Evolutionary conservation across 2,888 invertebrate genomes (phyloP), one percentile per base, ranked within the genome.

Genomic region (Pollenia angustigena): DNA sequence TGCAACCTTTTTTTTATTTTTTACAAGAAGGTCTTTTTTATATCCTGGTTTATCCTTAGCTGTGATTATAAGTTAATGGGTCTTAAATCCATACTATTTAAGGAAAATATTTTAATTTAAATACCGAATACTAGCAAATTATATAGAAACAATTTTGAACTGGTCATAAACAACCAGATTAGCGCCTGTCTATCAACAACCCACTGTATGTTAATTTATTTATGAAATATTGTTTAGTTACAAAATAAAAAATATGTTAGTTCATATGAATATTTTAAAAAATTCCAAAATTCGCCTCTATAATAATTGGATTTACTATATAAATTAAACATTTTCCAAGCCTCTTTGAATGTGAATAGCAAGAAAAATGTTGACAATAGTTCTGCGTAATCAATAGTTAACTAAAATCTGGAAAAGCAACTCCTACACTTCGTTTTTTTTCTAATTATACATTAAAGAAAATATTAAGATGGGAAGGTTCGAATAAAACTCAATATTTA

Each of bases 351-450:
- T 8, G 8, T 42, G 40, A 78, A 76, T 62, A 48, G 44, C 71
- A 79, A 52, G 42, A 75, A 75, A 75, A 84, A 60, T 66, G 64
- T 74, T 66, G 44, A 84, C 71, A 84, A 72, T 74, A 84, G 58
- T 66, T 44, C 79, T 72, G 84, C 84, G 79, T 79, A 79, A 84
- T 79, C 58, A 74, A 79, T 74, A 82, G 52, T 74, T 50, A 72
- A 66, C 42, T 23, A 23, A 44, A 56, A 60, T 58, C 60, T 48
- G 44, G 64, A 71, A 32, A 32, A 32, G 42, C 78, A 84, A 80
- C 84, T 54, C 84, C 84, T 23, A 80, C 84, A 76, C 79, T 50
- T 40, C 23, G 32, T 48, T 42, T 44, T 42, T 44, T 32, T 32
- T 32, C 6, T 32, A 32, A 32, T 6, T 32, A 32, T 0, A 6